Base-by-base conservation (phyloP, 53 echinoderm and acorn worm species). In the Patiria pectinifera region DNA sequence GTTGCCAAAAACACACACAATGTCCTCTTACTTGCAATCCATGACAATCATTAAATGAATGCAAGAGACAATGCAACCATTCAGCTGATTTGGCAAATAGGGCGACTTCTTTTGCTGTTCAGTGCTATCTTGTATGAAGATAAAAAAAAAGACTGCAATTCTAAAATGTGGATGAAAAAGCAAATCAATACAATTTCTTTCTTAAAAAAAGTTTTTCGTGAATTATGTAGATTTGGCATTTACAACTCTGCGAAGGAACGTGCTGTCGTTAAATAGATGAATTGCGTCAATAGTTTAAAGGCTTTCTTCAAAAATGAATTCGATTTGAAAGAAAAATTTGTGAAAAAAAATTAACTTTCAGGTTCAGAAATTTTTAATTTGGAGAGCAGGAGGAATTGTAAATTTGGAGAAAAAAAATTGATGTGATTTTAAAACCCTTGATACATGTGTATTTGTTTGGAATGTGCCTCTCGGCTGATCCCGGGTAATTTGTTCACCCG, bases 381-480 rank as follows among this genome's bases (percentile, higher is more conserved):
- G 2, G 19, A 24, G 2, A 4, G 74, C 74, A 74, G 10, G 21
- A 74, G 4, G 74, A 9, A 23, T n/a, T 74, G 74, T 74, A 74
- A 3, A 74, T 74, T 74, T n/a, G 22, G 24, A 23, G 24, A 23
- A 22, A 74, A 23, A 23, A n/a, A 74, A 74, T 23, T 24, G 22
- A 74, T n/a, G 10, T 74, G 74, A 23, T 74, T n/a, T 74, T 9
- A 5, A 23, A 6, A 10, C 53, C 53, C 53, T 24, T 6, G 21
- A 21, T 21, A 21, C 82, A 58, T 45, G 11, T 9, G 49, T 59
- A 18, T 12, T 60, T 59, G 25, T 46, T 43, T 85, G 18, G 85
- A 69, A 85, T 18, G 76, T 78, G 77, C 47, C 35, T 87, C 87
- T 87, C 47, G 87, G 87, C 87, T 87, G 87, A 87, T 77, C 18